Evolutionary conservation across 2,113 vertebrate genomes (phyloP).

Genomic region (Sinocyclocheilus rhinocerous): DNA sequence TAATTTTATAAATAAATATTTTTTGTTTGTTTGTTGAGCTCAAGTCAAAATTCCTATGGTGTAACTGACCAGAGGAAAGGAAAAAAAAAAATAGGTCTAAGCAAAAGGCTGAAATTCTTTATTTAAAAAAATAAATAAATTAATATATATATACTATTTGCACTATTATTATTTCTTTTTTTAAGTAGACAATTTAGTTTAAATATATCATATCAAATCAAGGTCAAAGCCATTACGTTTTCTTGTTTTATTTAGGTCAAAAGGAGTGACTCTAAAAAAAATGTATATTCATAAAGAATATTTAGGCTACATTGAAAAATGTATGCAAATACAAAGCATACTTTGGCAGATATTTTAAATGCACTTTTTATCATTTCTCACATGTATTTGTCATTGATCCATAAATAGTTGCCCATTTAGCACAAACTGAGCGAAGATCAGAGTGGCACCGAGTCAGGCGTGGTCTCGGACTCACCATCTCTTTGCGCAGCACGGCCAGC

Average conservation of each 20-base stretch:
- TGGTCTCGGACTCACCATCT: constrained; percentile 74
- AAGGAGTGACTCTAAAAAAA: neutral
- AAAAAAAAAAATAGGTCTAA: neutral
- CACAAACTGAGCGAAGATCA: neutral
- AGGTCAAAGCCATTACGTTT: too few relatives aligned
- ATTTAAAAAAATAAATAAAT: too few relatives aligned
- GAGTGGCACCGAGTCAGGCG: neutral
- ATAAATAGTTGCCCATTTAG: neutral
- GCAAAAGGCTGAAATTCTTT: neutral
- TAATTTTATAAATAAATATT: neutral
- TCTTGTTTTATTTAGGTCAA: neutral
- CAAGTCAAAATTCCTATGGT: neutral
- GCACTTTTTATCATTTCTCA: neutral
- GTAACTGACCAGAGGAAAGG: neutral
- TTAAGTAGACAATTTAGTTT: too few relatives aligned
- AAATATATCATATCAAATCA: too few relatives aligned
- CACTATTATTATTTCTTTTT: too few relatives aligned
- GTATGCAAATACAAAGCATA: neutral
- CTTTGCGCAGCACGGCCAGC: constrained; percentile 78
- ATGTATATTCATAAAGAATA: neutral
- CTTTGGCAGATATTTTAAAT: neutral
- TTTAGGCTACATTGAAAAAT: neutral
- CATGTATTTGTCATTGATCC: neutral
- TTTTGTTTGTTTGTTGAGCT: neutral
- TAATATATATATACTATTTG: too few relatives aligned